Evolutionary conservation across 1,140 invertebrate species (phyloP).

Genomic region (Homarus americanus): DNA sequence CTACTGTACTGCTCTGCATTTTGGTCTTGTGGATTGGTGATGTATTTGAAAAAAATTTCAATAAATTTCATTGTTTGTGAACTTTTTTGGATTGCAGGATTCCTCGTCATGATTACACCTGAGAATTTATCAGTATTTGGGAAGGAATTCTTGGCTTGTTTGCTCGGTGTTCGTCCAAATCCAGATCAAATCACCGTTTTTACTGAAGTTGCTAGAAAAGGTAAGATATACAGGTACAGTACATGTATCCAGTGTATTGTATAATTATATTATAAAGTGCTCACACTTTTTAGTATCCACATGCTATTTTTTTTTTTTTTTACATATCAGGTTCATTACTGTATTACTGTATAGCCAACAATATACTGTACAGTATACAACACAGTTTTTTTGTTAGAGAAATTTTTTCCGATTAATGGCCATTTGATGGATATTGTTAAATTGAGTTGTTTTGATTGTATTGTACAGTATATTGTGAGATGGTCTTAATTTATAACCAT

Average conservation of each 20-base stretch:
- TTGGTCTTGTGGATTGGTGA: too few species aligned
- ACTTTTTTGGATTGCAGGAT: background rate
- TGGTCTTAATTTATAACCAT: too few species aligned
- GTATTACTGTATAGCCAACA: background rate
- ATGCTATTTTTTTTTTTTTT: background rate
- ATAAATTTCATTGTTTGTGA: too few species aligned
- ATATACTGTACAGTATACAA: background rate
- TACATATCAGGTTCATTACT: background rate
- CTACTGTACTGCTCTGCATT: too few species aligned
- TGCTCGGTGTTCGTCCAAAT: background rate
- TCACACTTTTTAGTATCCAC: background rate
- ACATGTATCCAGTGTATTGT: too few species aligned
- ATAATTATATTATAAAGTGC: too few species aligned
- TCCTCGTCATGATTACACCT: background rate
- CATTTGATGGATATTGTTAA: too few species aligned
- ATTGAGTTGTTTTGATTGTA: too few species aligned
- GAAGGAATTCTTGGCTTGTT: background rate
- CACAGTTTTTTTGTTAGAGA: background rate
- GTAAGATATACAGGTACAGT: background rate
- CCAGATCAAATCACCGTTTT: background rate
- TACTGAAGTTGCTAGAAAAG: background rate
- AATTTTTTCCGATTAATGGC: background rate
- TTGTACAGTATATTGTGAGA: too few species aligned
- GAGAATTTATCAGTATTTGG: background rate
- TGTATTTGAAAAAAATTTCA: too few species aligned